phyloP scores from a whole-genome alignment of 2,113 vertebrate species.

The Rafetus swinhoei region DNA sequence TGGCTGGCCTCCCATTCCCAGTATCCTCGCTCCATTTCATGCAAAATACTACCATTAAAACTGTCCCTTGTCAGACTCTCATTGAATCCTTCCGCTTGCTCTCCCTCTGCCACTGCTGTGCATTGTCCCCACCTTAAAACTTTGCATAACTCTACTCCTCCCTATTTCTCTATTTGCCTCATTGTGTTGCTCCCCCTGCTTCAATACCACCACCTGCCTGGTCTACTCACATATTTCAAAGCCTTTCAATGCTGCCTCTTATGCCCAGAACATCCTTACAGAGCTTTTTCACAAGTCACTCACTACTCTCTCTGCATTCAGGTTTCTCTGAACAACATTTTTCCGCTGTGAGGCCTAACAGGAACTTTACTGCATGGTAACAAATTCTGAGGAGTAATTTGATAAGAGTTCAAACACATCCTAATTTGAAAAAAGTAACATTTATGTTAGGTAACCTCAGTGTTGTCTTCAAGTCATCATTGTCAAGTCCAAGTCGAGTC shows the following conservation, averaged over 20 bases:
- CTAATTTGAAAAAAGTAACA: too few species aligned
- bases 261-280: neutral
- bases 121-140: neutral
- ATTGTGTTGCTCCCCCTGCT: neutral
- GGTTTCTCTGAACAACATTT: neutral
- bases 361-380: neutral
- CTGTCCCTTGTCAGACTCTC: neutral
- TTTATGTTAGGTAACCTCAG: too few species aligned
- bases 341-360: neutral
- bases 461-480: too few species aligned
- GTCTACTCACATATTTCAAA: neutral
- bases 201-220: neutral
- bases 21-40: neutral
- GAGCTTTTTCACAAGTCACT: neutral
- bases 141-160: neutral
- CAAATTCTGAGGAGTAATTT: neutral
- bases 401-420: neutral
- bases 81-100: neutral
- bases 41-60: neutral
- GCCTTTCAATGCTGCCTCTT: neutral
- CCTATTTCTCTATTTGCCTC: neutral
- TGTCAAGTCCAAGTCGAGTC: too few species aligned
- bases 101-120: neutral
- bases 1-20: neutral
- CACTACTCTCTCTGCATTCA: neutral